Evolutionary conservation across 2,888 invertebrate species (phyloP), one percentile per base, ranked within the genome.

Genomic region (Heliothis peltigera): DNA sequence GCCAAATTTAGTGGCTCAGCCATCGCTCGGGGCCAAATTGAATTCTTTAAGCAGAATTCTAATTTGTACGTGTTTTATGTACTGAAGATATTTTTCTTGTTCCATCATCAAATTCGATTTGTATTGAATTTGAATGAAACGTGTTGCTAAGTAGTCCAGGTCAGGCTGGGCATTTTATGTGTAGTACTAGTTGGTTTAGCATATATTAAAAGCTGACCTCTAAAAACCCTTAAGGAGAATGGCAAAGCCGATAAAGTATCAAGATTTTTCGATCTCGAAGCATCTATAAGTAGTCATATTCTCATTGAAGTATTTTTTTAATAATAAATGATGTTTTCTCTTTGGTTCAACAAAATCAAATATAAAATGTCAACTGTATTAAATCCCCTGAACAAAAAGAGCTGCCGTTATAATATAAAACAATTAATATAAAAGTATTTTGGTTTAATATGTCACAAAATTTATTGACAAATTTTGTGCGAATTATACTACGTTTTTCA

Each of bases 51-150:
- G 56, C 39, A 43, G 35, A 69, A 68, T 75, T 75, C 42, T 63
- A 74, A 75, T 68, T 65, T 49, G 52, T 75, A 68, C 68, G 76
- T 70, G 67, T 68, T 68, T 65, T 42, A 61, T 69, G 25, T 19
- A 21, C 42, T 51, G 19, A 44, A 55, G 4, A 42, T 32, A 42
- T 60, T 44, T 64, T 47, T 44, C 10, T 25, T 39, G 10, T 49
- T 44, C 19, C 47, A 15, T 46, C 1, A n/a, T 22, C 55, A 32
- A 19, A 4, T 19, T 42, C 6, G 35, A 35, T 35, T 12, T 28
- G 7, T 17, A 32, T 35, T 35, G 35, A 35, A 35, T 35, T 35
- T 12, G 35, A 35, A 35, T 35, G 5, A 15, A 35, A 35, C 15
- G 35, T 35, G 35, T 12, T 15, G 4, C 15, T 35, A 4, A 15